A percentile compares a stretch with the other conserved stretches of the same genome.
phyloP scores from a whole-genome alignment of 2,113 vertebrate species.

The Austrofundulus limnaeus region DNA sequence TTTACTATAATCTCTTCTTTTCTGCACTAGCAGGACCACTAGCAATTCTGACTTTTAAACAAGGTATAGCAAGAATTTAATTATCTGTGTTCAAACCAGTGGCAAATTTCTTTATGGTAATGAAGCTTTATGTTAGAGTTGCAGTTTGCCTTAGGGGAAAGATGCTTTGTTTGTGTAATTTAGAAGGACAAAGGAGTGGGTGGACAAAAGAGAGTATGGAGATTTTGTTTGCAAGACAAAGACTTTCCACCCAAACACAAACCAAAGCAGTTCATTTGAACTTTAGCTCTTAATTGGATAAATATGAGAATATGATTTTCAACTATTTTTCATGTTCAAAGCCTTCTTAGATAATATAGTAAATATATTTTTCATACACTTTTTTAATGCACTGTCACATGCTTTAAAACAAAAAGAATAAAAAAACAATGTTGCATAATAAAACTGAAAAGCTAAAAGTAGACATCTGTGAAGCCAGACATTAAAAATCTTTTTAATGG shows the following conservation, averaged over 20 bases:
- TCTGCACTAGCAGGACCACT: not conserved
- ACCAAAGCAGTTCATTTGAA: constrained; percentile 7
- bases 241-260: constrained; percentile 19
- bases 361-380: constrained; percentile 49
- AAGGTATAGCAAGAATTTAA: constrained; percentile 9
- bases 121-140: constrained; percentile 7
- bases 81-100: constrained; percentile 2
- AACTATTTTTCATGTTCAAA: constrained; percentile 47
- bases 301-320: constrained; percentile 11
- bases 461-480: constrained; percentile 22
- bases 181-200: constrained; percentile 28
- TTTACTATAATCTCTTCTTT: not conserved
- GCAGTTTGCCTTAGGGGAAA: constrained; percentile 5
- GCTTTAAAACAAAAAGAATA: constrained; percentile 23
- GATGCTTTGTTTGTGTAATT: constrained; percentile 38
- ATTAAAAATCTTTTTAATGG: not conserved
- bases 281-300: constrained; percentile 15
- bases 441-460: constrained; percentile 38
- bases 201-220: constrained; percentile 19
- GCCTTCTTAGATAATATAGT: constrained; percentile 41
- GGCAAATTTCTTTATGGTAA: constrained; percentile 15
- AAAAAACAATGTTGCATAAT: not conserved
- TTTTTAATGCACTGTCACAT: constrained; percentile 36
- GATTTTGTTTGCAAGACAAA: constrained; percentile 17
- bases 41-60: constrained; percentile 3